Percentiles rank a stretch among this genome's conserved stretches.
These are phyloP conservation scores for Eremophila alpestris DNA, from an alignment of 2,797 vertebrate genomes.

Conservation along the genomic window DNA sequence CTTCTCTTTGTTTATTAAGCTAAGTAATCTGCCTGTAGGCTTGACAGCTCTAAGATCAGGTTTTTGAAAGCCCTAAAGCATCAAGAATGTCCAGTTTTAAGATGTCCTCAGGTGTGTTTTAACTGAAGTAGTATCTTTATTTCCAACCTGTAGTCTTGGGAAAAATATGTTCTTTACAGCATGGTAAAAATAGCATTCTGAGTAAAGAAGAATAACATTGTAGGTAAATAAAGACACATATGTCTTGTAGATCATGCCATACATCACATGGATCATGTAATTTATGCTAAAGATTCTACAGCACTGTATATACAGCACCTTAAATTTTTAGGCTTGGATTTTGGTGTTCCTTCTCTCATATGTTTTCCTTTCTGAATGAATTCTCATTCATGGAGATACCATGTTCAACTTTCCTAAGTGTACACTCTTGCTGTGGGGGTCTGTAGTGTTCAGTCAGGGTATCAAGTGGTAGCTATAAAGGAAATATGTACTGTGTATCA, in stretches of 20 bases:
- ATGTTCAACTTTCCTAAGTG: neutral
- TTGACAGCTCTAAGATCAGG: neutral
- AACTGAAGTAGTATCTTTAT: neutral
- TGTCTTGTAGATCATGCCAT: neutral
- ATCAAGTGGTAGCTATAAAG: neutral
- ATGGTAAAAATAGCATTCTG: neutral
- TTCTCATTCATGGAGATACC: neutral
- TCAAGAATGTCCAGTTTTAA: neutral
- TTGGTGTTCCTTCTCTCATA: neutral
- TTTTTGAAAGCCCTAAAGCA: neutral
- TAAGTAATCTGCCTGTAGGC: neutral
- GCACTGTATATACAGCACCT: neutral
- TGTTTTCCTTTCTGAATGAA: neutral
- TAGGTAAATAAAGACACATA: too few relatives aligned
- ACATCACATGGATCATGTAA: neutral
- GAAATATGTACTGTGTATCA: neutral
- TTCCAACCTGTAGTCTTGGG: neutral
- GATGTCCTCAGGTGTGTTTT: neutral
- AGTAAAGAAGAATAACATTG: neutral
- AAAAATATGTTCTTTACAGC: neutral
- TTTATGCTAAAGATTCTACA: neutral
- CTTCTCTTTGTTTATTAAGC: neutral
- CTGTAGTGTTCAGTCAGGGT: neutral
- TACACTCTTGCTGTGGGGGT: neutral
- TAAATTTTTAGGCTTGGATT: neutral